Percentiles rank a stretch among this genome's conserved stretches.
These are phyloP conservation scores for Cephalopholis sonnerati DNA, from an alignment of 2,113 vertebrate genomes.

Conservation along the genomic window DNA sequence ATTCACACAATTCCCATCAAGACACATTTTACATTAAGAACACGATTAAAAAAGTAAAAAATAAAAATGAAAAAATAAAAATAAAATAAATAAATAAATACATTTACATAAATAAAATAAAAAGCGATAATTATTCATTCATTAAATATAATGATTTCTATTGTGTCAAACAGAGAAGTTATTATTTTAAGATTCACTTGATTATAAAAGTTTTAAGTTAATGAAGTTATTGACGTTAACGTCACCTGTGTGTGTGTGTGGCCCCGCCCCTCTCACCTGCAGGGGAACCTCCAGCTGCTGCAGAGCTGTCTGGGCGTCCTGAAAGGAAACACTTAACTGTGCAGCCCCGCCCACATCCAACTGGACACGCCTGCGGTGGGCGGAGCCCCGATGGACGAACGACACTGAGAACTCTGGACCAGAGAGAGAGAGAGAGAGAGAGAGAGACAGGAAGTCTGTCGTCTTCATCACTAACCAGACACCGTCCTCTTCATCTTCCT, in stretches of 20 bases:
- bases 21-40: no score
- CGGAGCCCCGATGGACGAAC: constrained; percentile 34
- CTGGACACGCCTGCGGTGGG: constrained; percentile 25
- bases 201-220: no score
- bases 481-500: constrained; percentile 45
- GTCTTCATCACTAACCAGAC: constrained; percentile 79
- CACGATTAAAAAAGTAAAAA: no score
- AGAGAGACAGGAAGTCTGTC: constrained; percentile 75
- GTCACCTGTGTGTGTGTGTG: constrained; percentile 1
- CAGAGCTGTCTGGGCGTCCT: constrained; percentile 96
- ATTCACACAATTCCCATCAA: no score
- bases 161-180: no score
- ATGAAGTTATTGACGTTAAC: no score
- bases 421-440: constrained; percentile 22
- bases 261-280: constrained; percentile 47
- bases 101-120: no score
- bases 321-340: constrained; percentile 94
- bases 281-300: constrained; percentile 97
- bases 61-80: no score
- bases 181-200: no score
- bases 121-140: no score
- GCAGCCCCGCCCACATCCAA: neutral
- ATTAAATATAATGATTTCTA: no score
- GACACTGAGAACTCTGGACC: constrained; percentile 47
- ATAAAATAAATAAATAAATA: no score